Base-by-base conservation (phyloP, 2,888 invertebrate genomes). In the Scotopteryx bipunctaria region DNA sequence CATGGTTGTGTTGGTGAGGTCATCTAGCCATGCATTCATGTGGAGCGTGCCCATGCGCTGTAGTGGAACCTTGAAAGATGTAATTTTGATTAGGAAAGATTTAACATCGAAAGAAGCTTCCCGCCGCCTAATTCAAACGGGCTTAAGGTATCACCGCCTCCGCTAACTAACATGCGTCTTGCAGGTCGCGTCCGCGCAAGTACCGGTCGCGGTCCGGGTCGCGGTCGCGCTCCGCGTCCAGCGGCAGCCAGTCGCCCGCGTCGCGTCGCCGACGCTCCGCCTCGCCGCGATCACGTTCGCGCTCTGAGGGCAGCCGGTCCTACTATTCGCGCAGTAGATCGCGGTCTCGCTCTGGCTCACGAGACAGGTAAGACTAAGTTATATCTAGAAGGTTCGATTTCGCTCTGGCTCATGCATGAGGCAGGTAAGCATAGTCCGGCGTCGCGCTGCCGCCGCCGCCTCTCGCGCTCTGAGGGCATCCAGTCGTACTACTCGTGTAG, bases 191-290 rank as follows among this genome's bases (percentile, higher is more conserved):
- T 1, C 93, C 93, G 0, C 92, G 94, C 63, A 93, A 93, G 61
- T 94, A 94, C 69, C 92, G 93, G 0, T 93, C 94, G 0, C 92
- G 94, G 5, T 93, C 94, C 0, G 91, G 91, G 0, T 91, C 94
- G 1, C 92, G 93, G 8, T 93, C 94, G 2, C 91, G 92, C 5
- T 91, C 92, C 4, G 83, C 63, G 3, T 88, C 90, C 5, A 84
- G 81, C 55, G 85, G 77, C 52, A 84, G 86, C 66, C 88, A 77
- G 9, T 91, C 91, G 47, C 75, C 61, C 16, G 76, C 79, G 42
- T 86, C 86, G 8, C 82, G 89, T 2, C 83, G 90, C 2, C 72
- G 78, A 0, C 78, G 78, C 60, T 78, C 79, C 2, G 75, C 76
- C 76, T 80, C 92, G 72, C 71, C 88, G 74, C 86, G 87, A 52